Evolutionary conservation across 2,888 invertebrate species (phyloP).

Genomic region (Apodemia mormo): DNA sequence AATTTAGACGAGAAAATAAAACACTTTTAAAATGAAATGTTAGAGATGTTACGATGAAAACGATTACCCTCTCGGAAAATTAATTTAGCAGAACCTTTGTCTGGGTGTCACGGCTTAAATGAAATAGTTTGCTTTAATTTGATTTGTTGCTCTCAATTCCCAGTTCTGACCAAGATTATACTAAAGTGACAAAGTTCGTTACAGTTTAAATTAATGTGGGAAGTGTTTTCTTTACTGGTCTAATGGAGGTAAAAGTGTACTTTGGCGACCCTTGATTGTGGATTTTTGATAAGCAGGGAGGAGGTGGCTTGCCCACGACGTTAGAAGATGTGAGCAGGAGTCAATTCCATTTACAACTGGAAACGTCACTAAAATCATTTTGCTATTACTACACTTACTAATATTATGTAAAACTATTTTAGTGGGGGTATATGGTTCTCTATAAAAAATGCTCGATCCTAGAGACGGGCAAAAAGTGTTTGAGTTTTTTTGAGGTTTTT

Average conservation of each 20-base stretch:
- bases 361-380: too few species aligned
- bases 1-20: background rate
- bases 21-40: background rate
- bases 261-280: background rate
- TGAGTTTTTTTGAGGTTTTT: too few species aligned
- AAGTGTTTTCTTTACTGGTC: background rate
- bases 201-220: background rate
- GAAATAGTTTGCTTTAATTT: conserved; percentile 23
- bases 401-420: too few species aligned
- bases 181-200: conserved; percentile 7
- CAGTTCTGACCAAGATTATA: conserved; percentile 9
- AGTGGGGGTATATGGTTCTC: too few species aligned
- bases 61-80: conserved; percentile 5
- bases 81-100: conserved; percentile 16
- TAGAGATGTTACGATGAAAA: background rate
- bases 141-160: conserved; percentile 21
- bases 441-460: too few species aligned
- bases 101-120: conserved; percentile 13
- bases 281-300: too few species aligned
- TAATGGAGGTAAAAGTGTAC: background rate
- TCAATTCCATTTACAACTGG: too few species aligned
- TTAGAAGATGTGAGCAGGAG: too few species aligned
- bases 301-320: too few species aligned
- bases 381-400: too few species aligned
- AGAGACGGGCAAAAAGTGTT: too few species aligned